A percentile compares a stretch with the other conserved stretches of the same genome.
These are phyloP conservation scores for Aegithalos caudatus DNA, from an alignment of 2,113 vertebrate species.

Conservation along the genomic window DNA sequence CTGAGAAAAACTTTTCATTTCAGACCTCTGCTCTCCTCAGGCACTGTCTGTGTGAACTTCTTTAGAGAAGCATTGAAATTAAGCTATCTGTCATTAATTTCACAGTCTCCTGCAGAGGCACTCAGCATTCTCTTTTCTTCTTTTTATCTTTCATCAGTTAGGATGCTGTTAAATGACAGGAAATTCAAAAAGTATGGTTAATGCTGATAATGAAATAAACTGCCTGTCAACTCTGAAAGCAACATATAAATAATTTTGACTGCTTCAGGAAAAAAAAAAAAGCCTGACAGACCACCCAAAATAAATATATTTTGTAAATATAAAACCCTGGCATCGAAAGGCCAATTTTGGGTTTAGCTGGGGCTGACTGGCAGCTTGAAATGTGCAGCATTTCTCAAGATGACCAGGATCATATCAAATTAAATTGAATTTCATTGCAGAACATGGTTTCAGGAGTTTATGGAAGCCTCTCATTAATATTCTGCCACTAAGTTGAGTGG, in stretches of 20 bases:
- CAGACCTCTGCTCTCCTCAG: background rate
- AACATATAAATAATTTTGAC: background rate
- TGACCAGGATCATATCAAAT: background rate
- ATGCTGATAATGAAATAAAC: background rate
- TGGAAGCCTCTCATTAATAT: background rate
- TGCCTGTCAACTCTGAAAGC: background rate
- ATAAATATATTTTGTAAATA: background rate
- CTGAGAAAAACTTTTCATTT: background rate
- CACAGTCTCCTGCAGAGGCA: background rate
- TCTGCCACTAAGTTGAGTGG: background rate
- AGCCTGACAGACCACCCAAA: background rate
- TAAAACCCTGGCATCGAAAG: background rate
- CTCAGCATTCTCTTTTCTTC: background rate
- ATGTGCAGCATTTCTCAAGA: background rate
- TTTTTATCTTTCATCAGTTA: background rate
- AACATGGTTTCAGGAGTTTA: background rate
- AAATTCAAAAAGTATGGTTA: background rate
- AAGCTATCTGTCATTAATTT: constrained; percentile 4
- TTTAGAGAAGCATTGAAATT: background rate
- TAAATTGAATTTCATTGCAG: background rate
- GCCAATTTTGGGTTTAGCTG: background rate
- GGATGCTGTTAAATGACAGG: background rate
- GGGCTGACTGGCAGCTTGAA: background rate
- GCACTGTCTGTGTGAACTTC: background rate
- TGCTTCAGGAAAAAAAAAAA: background rate